Evolutionary conservation across 2,113 vertebrate species (phyloP).

Genomic region (Microtus montanus): DNA sequence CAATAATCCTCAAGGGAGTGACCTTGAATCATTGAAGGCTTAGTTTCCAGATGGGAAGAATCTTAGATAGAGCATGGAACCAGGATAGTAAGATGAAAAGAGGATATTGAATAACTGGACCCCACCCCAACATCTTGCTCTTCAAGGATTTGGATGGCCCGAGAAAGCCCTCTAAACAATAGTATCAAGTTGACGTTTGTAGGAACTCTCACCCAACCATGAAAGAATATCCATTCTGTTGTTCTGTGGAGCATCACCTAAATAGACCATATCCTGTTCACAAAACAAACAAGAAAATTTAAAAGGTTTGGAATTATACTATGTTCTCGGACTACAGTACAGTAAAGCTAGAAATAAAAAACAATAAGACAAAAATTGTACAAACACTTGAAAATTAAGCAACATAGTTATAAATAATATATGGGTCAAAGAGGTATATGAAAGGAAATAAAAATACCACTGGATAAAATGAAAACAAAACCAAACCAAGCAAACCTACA

Average conservation of each 20-base stretch:
- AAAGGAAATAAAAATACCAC: not conserved
- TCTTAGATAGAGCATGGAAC: not conserved
- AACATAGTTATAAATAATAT: not conserved
- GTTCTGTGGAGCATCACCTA: not conserved
- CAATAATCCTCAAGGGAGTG: not conserved
- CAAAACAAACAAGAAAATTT: constrained; percentile 20
- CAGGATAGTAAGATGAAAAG: not conserved
- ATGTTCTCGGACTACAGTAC: not conserved
- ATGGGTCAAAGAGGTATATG: not conserved
- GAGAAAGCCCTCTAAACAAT: not conserved
- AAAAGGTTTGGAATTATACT: constrained; percentile 11
- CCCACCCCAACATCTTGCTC: not conserved
- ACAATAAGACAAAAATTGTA: constrained; percentile 34
- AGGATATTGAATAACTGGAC: not conserved
- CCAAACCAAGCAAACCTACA: not conserved
- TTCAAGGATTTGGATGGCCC: not conserved
- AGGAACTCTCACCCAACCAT: not conserved
- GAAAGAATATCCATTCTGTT: not conserved
- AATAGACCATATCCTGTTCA: not conserved
- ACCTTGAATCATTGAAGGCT: not conserved
- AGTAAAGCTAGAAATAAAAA: constrained; percentile 23
- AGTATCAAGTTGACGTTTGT: not conserved
- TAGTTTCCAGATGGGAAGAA: not conserved
- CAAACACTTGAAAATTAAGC: constrained; percentile 11
- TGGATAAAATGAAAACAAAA: not conserved